A percentile compares a stretch with the other conserved stretches of the same genome.
Conservation (phyloP, 2,113 vertebrate genomes). For the Oreotrochilus melanogaster region DNA sequence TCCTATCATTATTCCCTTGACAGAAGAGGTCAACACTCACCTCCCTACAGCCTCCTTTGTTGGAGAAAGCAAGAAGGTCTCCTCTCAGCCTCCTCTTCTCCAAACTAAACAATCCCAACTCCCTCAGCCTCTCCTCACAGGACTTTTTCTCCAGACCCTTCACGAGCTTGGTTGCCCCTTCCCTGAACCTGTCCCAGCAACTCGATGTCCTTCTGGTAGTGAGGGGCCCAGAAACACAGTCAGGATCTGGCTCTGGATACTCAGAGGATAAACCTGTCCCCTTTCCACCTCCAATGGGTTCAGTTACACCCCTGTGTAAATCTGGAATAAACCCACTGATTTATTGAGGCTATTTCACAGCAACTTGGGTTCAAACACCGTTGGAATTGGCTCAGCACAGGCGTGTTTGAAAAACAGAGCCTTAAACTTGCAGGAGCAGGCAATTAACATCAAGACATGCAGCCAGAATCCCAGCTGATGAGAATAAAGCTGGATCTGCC, state of each 20-base stretch:
- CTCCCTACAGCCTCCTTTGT: too few species aligned
- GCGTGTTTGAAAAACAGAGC: neutral
- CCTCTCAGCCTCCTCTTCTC: too few species aligned
- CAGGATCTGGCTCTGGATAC: neutral
- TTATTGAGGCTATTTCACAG: neutral
- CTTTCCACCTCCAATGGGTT: neutral
- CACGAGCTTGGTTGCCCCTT: too few species aligned
- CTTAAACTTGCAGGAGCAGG: neutral
- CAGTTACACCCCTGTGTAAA: neutral
- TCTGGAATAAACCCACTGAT: rapidly evolving
- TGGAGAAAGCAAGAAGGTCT: too few species aligned
- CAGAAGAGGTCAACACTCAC: too few species aligned
- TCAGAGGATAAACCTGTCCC: neutral
- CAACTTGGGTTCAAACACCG: neutral
- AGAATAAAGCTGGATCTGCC: neutral
- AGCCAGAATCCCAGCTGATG: neutral
- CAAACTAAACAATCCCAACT: too few species aligned
- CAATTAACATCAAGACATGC: neutral
- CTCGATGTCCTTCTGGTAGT: too few species aligned
- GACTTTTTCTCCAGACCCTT: too few species aligned
- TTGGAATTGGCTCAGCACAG: neutral
- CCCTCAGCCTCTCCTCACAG: too few species aligned
- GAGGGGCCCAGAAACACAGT: too few species aligned
- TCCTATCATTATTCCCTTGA: too few species aligned
- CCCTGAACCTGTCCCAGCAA: too few species aligned